phyloP scores from a whole-genome alignment of 2,113 vertebrate genomes.

The Cettia cetti region DNA sequence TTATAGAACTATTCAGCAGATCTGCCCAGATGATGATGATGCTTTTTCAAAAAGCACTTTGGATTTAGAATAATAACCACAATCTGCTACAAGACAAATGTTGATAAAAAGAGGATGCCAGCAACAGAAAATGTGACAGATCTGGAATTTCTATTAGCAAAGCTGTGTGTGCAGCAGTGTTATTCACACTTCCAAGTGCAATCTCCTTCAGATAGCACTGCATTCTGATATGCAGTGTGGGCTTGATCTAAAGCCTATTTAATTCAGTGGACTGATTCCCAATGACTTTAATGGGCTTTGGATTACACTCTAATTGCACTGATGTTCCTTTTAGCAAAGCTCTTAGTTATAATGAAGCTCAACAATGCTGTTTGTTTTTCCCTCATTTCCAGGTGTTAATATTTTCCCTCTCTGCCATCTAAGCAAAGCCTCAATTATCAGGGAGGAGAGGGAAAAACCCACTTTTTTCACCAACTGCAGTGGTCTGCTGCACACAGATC shows the following conservation, averaged over 20 bases:
- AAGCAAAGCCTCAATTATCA: conserved; percentile 1
- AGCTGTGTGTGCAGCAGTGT: conserved; percentile 14
- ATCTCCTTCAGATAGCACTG: neutral
- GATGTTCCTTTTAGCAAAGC: conserved; percentile 49
- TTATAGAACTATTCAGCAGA: neutral
- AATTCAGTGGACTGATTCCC: conserved; percentile 38
- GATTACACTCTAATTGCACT: conserved; percentile 49
- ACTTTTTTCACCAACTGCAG: neutral
- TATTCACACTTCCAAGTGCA: neutral
- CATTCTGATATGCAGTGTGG: neutral
- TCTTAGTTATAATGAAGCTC: conserved; percentile 18
- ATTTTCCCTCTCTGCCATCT: neutral
- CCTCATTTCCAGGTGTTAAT: neutral
- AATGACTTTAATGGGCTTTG: conserved; percentile 51
- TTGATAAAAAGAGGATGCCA: conserved; percentile 48
- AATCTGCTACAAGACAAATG: conserved; percentile 55
- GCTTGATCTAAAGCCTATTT: conserved; percentile 39
- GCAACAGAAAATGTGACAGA: conserved; percentile 29
- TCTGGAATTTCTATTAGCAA: conserved; percentile 33
- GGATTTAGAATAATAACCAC: conserved; percentile 46
- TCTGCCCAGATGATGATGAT: neutral
- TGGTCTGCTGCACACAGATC: conserved; percentile 7
- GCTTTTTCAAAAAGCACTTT: conserved; percentile 20
- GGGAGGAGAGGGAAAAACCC: neutral
- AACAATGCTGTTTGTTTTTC: conserved; percentile 36